Evolutionary conservation across 2,888 invertebrate genomes (phyloP), one percentile per base, ranked within the genome.

Genomic region (Drosophila merina): DNA sequence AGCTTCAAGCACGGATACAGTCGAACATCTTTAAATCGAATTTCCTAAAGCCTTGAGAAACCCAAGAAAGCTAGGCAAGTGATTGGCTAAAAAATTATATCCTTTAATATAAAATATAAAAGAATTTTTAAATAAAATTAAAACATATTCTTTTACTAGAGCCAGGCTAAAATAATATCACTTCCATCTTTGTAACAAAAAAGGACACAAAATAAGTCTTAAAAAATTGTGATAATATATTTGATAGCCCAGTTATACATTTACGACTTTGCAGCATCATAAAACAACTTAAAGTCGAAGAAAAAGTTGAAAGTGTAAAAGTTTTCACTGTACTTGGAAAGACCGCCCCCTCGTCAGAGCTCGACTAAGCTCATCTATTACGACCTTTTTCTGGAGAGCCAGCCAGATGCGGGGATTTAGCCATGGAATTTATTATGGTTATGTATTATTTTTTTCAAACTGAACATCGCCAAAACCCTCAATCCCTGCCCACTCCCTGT

Each of bases 391-490:
- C 84, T 87, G 78, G 40, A 71, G 70, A 68, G 52, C 42, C 78
- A 68, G 52, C 42, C 78, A 75, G 75, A 79, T 64, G 76, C 79
- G 70, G 69, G 84, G 84, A 85, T 86, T 85, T 87, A 80, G 83
- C 60, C 73, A 83, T 77, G 78, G 88, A 85, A 85, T 85, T 85
- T 85, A 85, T 85, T 87, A 85, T 85, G 85, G 75, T 81, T 81
- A 82, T 86, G 86, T 87, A 77, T 82, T 82, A 42, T 42, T 42
- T 42, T 42, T 87, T 83, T 86, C 72, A 80, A 87, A 86, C 81
- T 60, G 55, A 70, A 71, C 25, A 33, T 50, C 55, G 60, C 74
- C 44, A 38, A 55, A 59, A 62, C 55, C 47, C 55, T 12, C 36
- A 20, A 54, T 14, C 54, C 44, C 55, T 60, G 25, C 38, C 51